Evolutionary conservation across 2,797 vertebrate genomes (phyloP), one percentile per base, ranked within the genome.

Genomic region (Sebastes reedi): DNA sequence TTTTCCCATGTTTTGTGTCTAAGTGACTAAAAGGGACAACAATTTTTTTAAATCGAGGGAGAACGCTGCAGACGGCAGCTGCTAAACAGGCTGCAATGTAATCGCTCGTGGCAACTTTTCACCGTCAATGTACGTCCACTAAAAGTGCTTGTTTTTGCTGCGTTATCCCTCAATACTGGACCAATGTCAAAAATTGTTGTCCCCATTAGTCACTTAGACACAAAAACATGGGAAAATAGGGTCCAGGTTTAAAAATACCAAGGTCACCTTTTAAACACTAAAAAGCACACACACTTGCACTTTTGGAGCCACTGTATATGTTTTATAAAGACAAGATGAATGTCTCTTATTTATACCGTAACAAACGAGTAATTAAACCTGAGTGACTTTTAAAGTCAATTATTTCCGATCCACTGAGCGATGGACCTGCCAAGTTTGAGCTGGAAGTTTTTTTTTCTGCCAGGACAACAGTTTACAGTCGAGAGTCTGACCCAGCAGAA

Each of bases 401-500:
- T 80, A 84, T 77, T 81, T 77, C n/a, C 60, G 24, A 12, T 66
- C 68, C 20, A 60, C 61, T 86, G 83, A 89, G 72, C 18, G 55
- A 88, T 79, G 65, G 81, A 84, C 69, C 69, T 87, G 86, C 78
- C 90, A 79, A 85, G 50, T 67, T 72, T 20, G 68, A 72, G 52
- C 56, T 80, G 58, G 42, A 83, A 25, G 56, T 73, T 72, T 81
- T 78, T 78, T 77, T 65, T 70, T n/a, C 14, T 7, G 80, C 77
- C 67, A 25, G 72, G 78, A 85, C 80, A 50, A 84, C 85, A 85
- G 72, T 91, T 88, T 81, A 69, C 56, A 70, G 80, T 71, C 50
- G 13, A 62, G 67, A 78, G 86, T 87, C 87, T 92, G 89, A 92
- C 84, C 91, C 85, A 87, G 91, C 91, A 89, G 86, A 92, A 88